Percentiles rank a stretch among this genome's conserved stretches.
Evolutionary conservation across 2,888 invertebrate species (phyloP).

Genomic region (Morpho helenor): DNA sequence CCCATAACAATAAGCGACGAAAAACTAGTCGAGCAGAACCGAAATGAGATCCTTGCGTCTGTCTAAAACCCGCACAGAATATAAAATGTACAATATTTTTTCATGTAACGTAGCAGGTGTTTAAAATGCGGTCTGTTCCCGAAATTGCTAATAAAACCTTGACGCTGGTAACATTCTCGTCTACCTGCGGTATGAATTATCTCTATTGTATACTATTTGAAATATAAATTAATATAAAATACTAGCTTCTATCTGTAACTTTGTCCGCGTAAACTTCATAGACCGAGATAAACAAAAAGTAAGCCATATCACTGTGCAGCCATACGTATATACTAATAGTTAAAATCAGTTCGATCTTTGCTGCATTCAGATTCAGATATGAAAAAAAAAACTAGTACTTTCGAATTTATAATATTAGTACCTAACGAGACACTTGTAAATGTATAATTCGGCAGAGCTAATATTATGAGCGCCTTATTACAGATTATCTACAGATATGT

Average conservation of each 20-base stretch:
- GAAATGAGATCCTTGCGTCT: constrained; percentile 21
- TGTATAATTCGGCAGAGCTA: no score
- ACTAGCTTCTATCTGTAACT: not conserved
- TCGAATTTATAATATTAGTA: no score
- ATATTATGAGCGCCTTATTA: no score
- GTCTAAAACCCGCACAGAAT: constrained; percentile 20
- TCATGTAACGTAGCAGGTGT: constrained; percentile 35
- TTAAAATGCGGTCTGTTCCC: constrained; percentile 25
- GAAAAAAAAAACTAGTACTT: no score
- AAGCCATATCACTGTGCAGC: no score
- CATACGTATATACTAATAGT: no score
- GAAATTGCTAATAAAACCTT: constrained; percentile 21
- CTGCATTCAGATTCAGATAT: no score
- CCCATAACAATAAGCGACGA: constrained; percentile 31
- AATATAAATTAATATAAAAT: not conserved
- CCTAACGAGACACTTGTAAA: no score
- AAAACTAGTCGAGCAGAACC: constrained; percentile 28
- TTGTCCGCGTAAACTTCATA: no score
- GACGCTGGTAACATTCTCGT: constrained; percentile 8
- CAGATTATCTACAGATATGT: no score
- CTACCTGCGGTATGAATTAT: constrained; percentile 6
- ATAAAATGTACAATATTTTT: constrained; percentile 22
- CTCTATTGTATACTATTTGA: not conserved
- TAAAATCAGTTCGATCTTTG: no score
- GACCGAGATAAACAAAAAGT: no score